Evolutionary conservation across 2,113 vertebrate species (phyloP), one percentile per base, ranked within the genome.

Genomic region (Noturus placidus): DNA sequence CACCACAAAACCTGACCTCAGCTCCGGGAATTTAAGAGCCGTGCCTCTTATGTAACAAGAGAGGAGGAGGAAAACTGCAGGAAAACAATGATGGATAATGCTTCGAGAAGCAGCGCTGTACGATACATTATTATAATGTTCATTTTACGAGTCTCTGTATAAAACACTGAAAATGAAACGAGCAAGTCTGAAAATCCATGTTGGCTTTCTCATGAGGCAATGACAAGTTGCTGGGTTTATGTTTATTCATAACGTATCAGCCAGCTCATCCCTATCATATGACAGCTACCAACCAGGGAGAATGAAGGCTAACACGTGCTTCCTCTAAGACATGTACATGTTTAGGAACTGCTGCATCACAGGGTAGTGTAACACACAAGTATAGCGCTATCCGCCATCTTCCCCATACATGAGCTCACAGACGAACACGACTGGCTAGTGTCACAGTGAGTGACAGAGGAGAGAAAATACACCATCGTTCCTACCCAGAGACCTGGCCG

Each of bases 1-100:
- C 79, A 35, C 80, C 69, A 67, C 54, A 79, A 79, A 82, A 88
- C 80, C 82, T 89, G 87, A 90, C 84, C 85, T 90, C 82, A 90
- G 87, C 65, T 74, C 46, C 13, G 52, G 87, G 89, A 90, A 90
- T 89, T 84, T 46, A 84, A 52, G 84, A 85, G 84, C 30, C 74
- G 7, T 84, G 65, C 42, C 70, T 87, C 46, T 90, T 90, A 88
- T 81, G 86, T 88, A 91, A 91, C 88, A 86, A 76, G 56, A 74
- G 78, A 82, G 72, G 85, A 33, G 22, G 42, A 86, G 85, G 56
- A 46, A 46, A 46, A 13, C 81, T n/a, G 57, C 78, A 86, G 89
- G 87, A 92, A 90, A 89, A 90, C 88, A 90, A 80, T 90, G 57
- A 74, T n/a, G 63, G 65, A 87, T 30, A 67, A 85, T 50, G 14